A percentile compares a stretch with the other conserved stretches of the same genome.
These are phyloP conservation scores for Caerostris extrusa DNA, from an alignment of 1,140 invertebrate species.

Conservation along the genomic window DNA sequence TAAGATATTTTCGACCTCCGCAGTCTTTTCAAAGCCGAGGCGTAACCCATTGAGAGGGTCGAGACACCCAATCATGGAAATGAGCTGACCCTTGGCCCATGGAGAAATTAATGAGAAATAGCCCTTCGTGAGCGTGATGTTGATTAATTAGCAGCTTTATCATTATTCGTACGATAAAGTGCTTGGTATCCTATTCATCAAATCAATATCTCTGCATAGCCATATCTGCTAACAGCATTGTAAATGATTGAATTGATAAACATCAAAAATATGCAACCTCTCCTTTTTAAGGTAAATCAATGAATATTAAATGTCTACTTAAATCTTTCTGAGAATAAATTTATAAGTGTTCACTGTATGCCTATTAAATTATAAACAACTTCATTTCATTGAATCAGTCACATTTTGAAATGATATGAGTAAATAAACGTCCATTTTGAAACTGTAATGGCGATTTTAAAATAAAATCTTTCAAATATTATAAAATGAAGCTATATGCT, in stretches of 20 bases:
- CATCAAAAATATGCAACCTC: not conserved
- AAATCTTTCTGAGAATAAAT: too few relatives aligned
- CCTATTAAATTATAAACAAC: too few relatives aligned
- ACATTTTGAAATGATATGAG: too few relatives aligned
- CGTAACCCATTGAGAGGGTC: slow-evolving; percentile 27
- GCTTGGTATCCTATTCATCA: slow-evolving; percentile 7
- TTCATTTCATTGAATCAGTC: too few relatives aligned
- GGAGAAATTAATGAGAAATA: slow-evolving; percentile 43
- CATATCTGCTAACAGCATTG: not conserved
- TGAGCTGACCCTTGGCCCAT: not conserved
- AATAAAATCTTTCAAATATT: not conserved
- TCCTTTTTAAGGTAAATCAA: slow-evolving; percentile 19
- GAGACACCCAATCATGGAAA: slow-evolving; percentile 21
- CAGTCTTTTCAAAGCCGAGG: not conserved
- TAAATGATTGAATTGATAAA: not conserved
- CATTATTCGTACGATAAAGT: slow-evolving; percentile 27
- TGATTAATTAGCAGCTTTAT: slow-evolving; percentile 41
- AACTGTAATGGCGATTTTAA: not conserved
- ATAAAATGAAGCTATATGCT: too few relatives aligned
- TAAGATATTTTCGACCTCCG: slow-evolving; percentile 53
- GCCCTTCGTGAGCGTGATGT: not conserved
- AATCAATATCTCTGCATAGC: not conserved
- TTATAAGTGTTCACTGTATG: too few relatives aligned
- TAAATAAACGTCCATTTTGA: too few relatives aligned
- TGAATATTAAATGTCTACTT: slow-evolving; percentile 38